Evolutionary conservation across 2,888 invertebrate species (phyloP).

Genomic region (Drosophila yooni): DNA sequence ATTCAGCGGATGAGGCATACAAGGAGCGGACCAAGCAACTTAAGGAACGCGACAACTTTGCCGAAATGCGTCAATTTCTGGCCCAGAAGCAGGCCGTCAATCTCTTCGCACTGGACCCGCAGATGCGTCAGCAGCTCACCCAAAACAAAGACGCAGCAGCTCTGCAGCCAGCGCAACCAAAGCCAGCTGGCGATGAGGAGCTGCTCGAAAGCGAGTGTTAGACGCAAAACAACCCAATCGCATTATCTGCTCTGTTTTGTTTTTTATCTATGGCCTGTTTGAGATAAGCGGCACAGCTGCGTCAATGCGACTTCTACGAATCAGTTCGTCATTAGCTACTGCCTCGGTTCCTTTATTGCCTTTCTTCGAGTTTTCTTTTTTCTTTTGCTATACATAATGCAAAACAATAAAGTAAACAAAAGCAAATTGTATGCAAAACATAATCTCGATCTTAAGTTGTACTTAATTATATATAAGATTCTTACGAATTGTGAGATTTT

Average conservation of each 20-base stretch:
- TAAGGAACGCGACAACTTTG: conserved; percentile 82
- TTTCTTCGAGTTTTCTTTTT: background rate
- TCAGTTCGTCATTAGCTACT: conserved; percentile 23
- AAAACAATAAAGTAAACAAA: conserved; percentile 29
- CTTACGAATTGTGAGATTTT: conserved; percentile 9
- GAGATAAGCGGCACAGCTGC: conserved; percentile 55
- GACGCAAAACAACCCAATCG: conserved; percentile 6
- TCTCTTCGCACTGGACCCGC: conserved; percentile 75
- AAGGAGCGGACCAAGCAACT: conserved; percentile 72
- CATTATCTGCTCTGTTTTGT: conserved; percentile 42
- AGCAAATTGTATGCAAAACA: conserved; percentile 2
- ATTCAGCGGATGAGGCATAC: conserved; percentile 76
- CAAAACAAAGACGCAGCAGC: conserved; percentile 70
- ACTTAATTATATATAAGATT: conserved; percentile 11
- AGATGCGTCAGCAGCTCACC: conserved; percentile 81
- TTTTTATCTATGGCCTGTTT: conserved; percentile 44
- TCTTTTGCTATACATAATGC: conserved; percentile 26
- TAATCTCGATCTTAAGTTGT: background rate
- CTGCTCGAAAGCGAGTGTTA: conserved; percentile 81
- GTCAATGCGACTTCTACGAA: conserved; percentile 10
- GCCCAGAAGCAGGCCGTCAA: conserved; percentile 83
- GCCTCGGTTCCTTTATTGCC: conserved; percentile 25
- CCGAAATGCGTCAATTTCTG: conserved; percentile 84
- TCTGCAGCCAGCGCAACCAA: conserved; percentile 38
- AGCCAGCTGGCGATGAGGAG: conserved; percentile 71